Conservation (phyloP, 2,888 invertebrate species). For the Lithophane leautieri region DNA sequence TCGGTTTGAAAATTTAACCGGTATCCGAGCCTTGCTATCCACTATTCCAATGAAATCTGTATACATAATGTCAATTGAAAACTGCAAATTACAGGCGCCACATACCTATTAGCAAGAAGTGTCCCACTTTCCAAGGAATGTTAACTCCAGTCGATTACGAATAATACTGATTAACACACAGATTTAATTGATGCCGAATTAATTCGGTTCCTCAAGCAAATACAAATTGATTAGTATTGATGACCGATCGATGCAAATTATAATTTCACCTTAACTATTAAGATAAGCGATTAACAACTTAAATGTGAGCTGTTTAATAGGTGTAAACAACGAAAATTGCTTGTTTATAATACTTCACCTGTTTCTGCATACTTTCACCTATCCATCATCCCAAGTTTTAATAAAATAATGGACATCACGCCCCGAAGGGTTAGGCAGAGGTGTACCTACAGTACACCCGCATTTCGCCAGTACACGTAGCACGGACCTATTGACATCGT, state of each 20-base stretch:
- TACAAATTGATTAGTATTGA: slow-evolving; percentile 37
- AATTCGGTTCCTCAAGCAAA: slow-evolving; percentile 41
- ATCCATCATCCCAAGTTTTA: too few species aligned
- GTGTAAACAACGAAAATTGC: slow-evolving; percentile 22
- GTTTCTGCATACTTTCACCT: not conserved
- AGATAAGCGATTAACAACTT: slow-evolving; percentile 28
- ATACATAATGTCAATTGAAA: slow-evolving; percentile 4
- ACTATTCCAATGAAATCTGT: slow-evolving; percentile 7
- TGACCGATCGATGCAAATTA: slow-evolving; percentile 56
- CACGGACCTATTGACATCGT: too few species aligned
- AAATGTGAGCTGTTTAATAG: slow-evolving; percentile 14
- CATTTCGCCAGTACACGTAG: too few species aligned
- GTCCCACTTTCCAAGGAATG: slow-evolving; percentile 42
- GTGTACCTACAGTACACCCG: too few species aligned
- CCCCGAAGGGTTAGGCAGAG: too few species aligned
- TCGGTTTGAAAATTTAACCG: too few species aligned
- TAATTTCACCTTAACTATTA: slow-evolving; percentile 53
- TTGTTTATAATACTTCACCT: not conserved
- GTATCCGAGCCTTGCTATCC: too few species aligned
- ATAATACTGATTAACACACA: slow-evolving; percentile 38
- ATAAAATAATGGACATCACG: too few species aligned
- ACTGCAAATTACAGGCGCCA: slow-evolving; percentile 31
- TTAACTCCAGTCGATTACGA: slow-evolving; percentile 20
- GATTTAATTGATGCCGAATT: slow-evolving; percentile 39
- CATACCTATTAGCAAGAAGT: slow-evolving; percentile 16